These are phyloP conservation scores for Reticulitermes lucifugus DNA, from an alignment of 2,888 invertebrate genomes.

Conservation along the genomic window DNA sequence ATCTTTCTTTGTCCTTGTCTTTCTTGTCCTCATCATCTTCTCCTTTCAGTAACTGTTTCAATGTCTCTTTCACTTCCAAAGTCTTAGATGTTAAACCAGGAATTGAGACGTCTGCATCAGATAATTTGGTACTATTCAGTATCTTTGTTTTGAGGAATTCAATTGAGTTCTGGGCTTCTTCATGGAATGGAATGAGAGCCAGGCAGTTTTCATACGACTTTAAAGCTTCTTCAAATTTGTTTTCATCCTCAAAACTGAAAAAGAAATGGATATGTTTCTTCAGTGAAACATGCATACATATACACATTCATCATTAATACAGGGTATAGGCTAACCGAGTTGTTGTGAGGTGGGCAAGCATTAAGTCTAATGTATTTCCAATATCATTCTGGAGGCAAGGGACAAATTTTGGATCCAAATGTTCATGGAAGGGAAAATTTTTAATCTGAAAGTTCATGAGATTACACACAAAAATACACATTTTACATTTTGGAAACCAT, in stretches of 20 bases:
- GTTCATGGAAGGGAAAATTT: too few species aligned
- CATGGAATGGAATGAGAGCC: slow-evolving; percentile 86
- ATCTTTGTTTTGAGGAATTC: slow-evolving; percentile 82
- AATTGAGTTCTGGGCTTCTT: slow-evolving; percentile 86
- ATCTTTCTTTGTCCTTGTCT: slow-evolving; percentile 56
- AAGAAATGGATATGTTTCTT: neutral
- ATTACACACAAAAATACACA: too few species aligned
- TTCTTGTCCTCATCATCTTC: slow-evolving; percentile 61
- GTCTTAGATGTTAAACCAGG: slow-evolving; percentile 71
- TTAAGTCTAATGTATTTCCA: too few species aligned
- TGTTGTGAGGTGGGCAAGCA: too few species aligned
- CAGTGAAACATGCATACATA: too few species aligned
- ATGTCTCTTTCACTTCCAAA: slow-evolving; percentile 74
- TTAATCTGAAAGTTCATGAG: too few species aligned
- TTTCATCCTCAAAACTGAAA: slow-evolving; percentile 85
- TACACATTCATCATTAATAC: too few species aligned
- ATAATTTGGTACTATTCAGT: slow-evolving; percentile 65
- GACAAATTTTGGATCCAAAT: too few species aligned
- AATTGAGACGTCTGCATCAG: slow-evolving; percentile 72
- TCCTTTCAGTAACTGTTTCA: slow-evolving; percentile 72
- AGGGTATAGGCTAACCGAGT: too few species aligned
- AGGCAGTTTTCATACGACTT: slow-evolving; percentile 88
- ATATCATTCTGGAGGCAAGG: too few species aligned
- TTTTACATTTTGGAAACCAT: too few species aligned
- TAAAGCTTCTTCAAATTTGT: slow-evolving; percentile 85